Evolutionary conservation across 2,797 vertebrate genomes (phyloP), one percentile per base, ranked within the genome.

Genomic region (Melanotaenia parkinsoni): DNA sequence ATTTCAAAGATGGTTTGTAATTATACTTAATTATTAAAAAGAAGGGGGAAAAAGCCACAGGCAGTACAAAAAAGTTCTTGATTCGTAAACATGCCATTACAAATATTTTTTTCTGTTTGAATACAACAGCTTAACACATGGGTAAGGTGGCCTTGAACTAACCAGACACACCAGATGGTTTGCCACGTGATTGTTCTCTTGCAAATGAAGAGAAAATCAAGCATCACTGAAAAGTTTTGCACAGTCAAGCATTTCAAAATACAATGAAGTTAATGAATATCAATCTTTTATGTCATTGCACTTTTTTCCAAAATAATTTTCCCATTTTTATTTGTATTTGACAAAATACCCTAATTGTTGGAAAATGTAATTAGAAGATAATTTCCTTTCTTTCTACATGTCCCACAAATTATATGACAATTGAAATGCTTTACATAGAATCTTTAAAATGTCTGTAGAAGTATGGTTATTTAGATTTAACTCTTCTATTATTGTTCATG

Each of bases 401-500:
- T 47, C 45, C 45, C 18, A 47, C 18, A 47, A 7, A 47, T n/a
- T n/a, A 50, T 11, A 50, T 50, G 9, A 50, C 8, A 22, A 22
- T 22, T 18, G 8, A 22, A 50, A 50, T n/a, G 45, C 45, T 47
- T 47, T 47, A 43, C 40, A 43, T 43, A 18, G 40, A 18, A 43
- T 47, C 45, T 47, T 47, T 47, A n/a, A 20, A 47, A 22, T 22
- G 9, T 8, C 2, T 50, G 47, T 50, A 22, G 11, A 50, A 3
- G 20, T 50, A 22, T 22, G 3, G 8, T 8, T 22, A 8, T n/a
- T n/a, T n/a, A 20, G 6, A 47, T n/a, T 50, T 7, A 50, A 22
- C 9, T 22, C 20, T 47, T 47, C n/a, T 20, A 43, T 66, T 80
- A 12, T 62, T 58, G n/a, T 53, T 37, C 0, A 3, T 76, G 22